Evolutionary conservation across 2,113 vertebrate species (phyloP), one percentile per base, ranked within the genome.

Genomic region (Cryptotis parvus): DNA sequence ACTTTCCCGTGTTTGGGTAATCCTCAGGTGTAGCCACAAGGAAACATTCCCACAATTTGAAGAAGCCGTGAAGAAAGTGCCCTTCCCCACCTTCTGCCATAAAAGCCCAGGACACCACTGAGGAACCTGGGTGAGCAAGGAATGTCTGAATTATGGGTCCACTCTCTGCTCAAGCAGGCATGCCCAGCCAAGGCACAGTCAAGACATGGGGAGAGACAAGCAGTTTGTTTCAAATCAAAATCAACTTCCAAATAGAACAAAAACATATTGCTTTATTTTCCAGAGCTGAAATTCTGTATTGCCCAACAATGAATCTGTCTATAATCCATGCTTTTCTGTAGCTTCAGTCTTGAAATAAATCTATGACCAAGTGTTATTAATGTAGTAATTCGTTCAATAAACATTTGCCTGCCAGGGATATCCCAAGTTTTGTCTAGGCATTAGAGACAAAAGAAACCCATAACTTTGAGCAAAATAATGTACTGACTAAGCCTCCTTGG

Each of bases 351-450:
- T 16, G 94, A 93, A 88, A 89, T 84, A 69, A 91, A 79, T 39
- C 86, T 45, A 8, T 86, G 89, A 90, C 82, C 83, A 93, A 96
- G 90, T 90, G 92, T 93, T 94, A 94, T 94, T 95, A 96, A 93
- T 93, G 90, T 87, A 37, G 45, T 87, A 90, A 73, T 90, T 89
- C 39, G 89, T 61, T 78, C 93, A 90, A 80, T 73, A 94, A 88
- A 91, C 68, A 90, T 65, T 83, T 92, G 85, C 29, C 31, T 20
- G 29, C n/a, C n/a, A n/a, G 94, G 26, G n/a, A 88, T 31, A 58
- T 73, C 85, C 78, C 79, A 94, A 74, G 72, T 84, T 83, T 24
- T 89, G 29, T 69, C 22, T 84, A 72, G 22, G 33, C 91, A 77
- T 84, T 37, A 37, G 39, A n/a, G n/a, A n/a, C n/a, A n/a, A 58